These are phyloP conservation scores for Hypsibius dujardini DNA, from an alignment of 1,140 invertebrate species.

Conservation along the genomic window DNA sequence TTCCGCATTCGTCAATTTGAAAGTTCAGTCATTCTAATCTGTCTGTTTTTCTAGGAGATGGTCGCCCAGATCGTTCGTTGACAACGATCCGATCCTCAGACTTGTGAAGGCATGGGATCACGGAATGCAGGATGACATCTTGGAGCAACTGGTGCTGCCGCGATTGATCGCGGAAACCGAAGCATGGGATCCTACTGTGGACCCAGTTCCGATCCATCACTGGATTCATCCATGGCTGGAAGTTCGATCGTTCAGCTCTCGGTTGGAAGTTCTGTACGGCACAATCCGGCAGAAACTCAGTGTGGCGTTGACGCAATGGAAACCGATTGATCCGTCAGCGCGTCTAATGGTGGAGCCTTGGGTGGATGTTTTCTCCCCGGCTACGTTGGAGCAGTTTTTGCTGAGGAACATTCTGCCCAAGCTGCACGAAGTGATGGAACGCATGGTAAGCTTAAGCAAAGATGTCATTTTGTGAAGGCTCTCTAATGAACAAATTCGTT, in stretches of 20 bases:
- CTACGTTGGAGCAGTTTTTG: slow-evolving; percentile 64
- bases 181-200: slow-evolving; percentile 80
- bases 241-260: slow-evolving; percentile 45
- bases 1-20: no score
- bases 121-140: slow-evolving; percentile 64
- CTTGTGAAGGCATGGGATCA: slow-evolving; percentile 60
- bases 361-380: slow-evolving; percentile 60
- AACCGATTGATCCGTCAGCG: slow-evolving; percentile 75
- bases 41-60: slow-evolving; percentile 23
- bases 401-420: slow-evolving; percentile 79
- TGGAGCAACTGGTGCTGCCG: slow-evolving; percentile 62
- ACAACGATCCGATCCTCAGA: slow-evolving; percentile 51
- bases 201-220: slow-evolving; percentile 76
- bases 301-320: slow-evolving; percentile 68
- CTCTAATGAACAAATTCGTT: slow-evolving; percentile 14
- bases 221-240: slow-evolving; percentile 93
- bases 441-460: slow-evolving; percentile 1
- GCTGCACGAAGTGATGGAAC: slow-evolving; percentile 37
- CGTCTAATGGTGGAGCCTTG: slow-evolving; percentile 78
- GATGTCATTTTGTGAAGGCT: slow-evolving; percentile 21
- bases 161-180: slow-evolving; percentile 58
- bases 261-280: slow-evolving; percentile 69
- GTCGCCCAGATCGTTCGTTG: slow-evolving; percentile 31
- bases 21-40: no score
- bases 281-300: slow-evolving; percentile 76